Conservation (phyloP, 2,888 invertebrate species). For the Polyploca ridens region DNA sequence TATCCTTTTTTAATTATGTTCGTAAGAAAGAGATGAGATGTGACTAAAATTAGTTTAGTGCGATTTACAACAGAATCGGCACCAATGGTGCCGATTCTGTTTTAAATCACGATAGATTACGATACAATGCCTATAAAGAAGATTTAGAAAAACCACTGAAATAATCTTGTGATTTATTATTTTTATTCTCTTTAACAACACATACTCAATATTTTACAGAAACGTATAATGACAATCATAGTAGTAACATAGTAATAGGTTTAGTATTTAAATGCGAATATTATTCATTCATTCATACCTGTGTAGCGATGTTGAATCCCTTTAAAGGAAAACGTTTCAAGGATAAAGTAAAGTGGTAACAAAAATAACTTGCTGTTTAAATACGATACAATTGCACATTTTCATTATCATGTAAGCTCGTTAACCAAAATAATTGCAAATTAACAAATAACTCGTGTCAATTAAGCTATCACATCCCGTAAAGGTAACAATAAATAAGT, state of each 20-base stretch:
- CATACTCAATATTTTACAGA: conserved; percentile 85
- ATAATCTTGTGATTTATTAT: conserved; percentile 79
- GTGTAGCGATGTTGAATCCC: conserved; percentile 57
- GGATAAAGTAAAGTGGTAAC: conserved; percentile 38
- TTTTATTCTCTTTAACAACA: conserved; percentile 85
- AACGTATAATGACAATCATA: conserved; percentile 84
- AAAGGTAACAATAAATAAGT: conserved; percentile 80
- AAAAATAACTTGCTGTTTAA: conserved; percentile 49
- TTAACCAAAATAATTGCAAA: conserved; percentile 68
- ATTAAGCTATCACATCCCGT: conserved; percentile 79
- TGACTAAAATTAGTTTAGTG: too few relatives aligned
- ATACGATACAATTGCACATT: conserved; percentile 56
- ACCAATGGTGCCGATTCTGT: too few relatives aligned
- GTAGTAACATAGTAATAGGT: conserved; percentile 81
- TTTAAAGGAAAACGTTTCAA: conserved; percentile 42
- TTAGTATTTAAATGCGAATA: conserved; percentile 80
- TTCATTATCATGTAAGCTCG: conserved; percentile 49
- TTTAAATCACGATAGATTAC: too few relatives aligned
- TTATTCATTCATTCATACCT: conserved; percentile 55
- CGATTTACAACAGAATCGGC: too few relatives aligned
- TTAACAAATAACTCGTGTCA: conserved; percentile 69
- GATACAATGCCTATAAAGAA: too few relatives aligned
- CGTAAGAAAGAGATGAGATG: too few relatives aligned
- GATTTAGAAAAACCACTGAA: conserved; percentile 36
- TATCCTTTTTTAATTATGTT: too few relatives aligned